A percentile compares a stretch with the other conserved stretches of the same genome.
Conservation (phyloP, 1,140 invertebrate genomes). For the Venturia canescens region DNA sequence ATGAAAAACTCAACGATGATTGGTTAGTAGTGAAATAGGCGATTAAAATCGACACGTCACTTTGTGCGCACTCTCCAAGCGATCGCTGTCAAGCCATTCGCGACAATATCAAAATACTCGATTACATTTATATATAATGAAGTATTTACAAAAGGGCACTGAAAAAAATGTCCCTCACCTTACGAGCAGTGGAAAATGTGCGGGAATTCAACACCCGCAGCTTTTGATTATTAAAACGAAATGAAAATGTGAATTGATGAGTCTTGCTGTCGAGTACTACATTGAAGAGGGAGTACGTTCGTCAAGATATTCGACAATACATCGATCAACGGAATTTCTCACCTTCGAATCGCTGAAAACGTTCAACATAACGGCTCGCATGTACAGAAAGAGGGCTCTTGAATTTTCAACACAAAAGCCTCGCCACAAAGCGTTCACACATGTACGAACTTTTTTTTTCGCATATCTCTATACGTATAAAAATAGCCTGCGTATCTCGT, state of each 20-base stretch:
- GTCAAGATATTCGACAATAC: neutral
- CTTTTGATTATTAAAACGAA: neutral
- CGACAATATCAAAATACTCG: neutral
- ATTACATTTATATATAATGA: neutral
- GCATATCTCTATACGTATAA: no score
- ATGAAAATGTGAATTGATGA: neutral
- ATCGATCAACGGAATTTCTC: neutral
- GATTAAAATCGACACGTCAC: neutral
- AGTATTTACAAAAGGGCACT: neutral
- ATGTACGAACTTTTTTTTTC: neutral
- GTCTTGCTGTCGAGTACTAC: neutral
- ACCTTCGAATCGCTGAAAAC: neutral
- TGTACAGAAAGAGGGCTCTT: neutral
- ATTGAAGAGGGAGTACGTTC: neutral
- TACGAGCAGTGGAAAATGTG: neutral
- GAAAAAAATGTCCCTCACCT: neutral
- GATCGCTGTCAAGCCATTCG: conserved; percentile 26
- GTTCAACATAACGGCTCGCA: neutral
- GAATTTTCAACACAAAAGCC: conserved; percentile 8
- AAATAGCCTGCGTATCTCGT: neutral
- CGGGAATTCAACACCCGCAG: neutral
- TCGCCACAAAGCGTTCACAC: conserved; percentile 15
- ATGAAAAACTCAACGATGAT: neutral
- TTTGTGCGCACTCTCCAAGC: conserved; percentile 18
- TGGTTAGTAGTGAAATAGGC: conserved; percentile 15